Evolutionary conservation across 2,888 invertebrate genomes (phyloP), one percentile per base, ranked within the genome.

Genomic region (Ptychoptera contaminata): DNA sequence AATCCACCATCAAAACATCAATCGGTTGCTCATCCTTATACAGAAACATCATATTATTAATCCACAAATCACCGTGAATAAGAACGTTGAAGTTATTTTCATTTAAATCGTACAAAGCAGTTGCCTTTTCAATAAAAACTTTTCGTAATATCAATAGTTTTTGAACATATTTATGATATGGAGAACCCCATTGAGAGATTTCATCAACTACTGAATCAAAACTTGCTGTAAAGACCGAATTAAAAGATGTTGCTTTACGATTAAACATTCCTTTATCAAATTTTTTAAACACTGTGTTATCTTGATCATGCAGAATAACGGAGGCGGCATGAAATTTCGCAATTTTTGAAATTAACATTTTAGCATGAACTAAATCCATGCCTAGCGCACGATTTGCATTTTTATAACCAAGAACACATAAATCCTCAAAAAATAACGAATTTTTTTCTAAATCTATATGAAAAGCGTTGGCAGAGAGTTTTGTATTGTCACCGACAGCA

Each of bases 311-410:
- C 34, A 65, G 52, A 1, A 67, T 67, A 0, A 70, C 64, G 2
- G 70, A 67, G 1, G 69, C 59, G 1, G 70, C 69, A 53, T 72
- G 72, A 55, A 72, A 69, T 51, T 64, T 63, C 6, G 72, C 71
- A 49, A 72, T 46, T 4, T 67, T 60, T 1, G 58, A 54, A 1
- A 72, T 49, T 8, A 65, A 60, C 11, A 67, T 15, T 47, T 56
- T 60, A 0, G 65, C 52, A 37, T 69, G 65, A 1, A 58, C 56
- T 41, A 67, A 47, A 48, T 72, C 67, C n/a, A 70, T 51, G 2
- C 65, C 62, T 1, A 49, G 30, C 10, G 55, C 44, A 4, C 64
- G 56, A 46, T 62, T 57, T 4, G 57, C 58, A 58, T 64, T 59
- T 0, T 51, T 37, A 45, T 55, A 65, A 2, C 53, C 55, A 2